Percentiles rank a stretch among this genome's conserved stretches.
These are phyloP conservation scores for Eolophus roseicapilla DNA, from an alignment of 2,113 vertebrate genomes.

Conservation along the genomic window DNA sequence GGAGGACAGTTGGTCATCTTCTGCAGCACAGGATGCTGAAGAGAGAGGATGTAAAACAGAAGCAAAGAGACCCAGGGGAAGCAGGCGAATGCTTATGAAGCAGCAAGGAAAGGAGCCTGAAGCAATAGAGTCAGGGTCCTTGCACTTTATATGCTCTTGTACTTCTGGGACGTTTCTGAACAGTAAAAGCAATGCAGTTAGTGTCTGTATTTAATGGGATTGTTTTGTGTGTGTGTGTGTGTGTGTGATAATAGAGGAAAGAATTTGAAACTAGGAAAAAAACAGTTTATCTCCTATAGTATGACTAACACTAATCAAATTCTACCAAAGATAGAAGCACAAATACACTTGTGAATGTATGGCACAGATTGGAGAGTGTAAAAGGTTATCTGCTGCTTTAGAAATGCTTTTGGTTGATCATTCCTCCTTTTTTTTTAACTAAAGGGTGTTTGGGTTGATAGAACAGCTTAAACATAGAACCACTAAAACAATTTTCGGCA, in stretches of 20 bases:
- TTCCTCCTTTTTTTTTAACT: background rate
- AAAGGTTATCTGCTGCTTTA: background rate
- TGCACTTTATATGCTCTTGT: slow-evolving; percentile 28
- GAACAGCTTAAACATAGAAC: background rate
- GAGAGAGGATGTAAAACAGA: background rate
- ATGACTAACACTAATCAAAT: background rate
- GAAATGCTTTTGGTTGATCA: background rate
- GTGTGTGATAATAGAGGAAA: background rate
- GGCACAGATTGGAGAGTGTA: background rate
- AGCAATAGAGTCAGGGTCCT: slow-evolving; percentile 49
- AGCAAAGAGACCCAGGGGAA: slow-evolving; percentile 31
- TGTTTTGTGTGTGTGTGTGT: background rate
- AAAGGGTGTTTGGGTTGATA: background rate
- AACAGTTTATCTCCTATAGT: background rate
- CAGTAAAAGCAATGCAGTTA: slow-evolving; percentile 11
- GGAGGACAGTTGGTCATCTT: background rate
- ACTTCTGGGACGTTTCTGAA: background rate
- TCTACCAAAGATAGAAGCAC: background rate
- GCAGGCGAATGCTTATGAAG: background rate
- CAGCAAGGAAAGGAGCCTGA: slow-evolving; percentile 1
- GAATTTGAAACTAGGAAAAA: background rate
- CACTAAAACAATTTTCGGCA: background rate
- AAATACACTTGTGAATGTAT: background rate
- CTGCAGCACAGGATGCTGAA: background rate
- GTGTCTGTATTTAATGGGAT: slow-evolving; percentile 10